A percentile compares a stretch with the other conserved stretches of the same genome.
phyloP scores from a whole-genome alignment of 1,140 invertebrate species.

The Teleopsis dalmanni region DNA sequence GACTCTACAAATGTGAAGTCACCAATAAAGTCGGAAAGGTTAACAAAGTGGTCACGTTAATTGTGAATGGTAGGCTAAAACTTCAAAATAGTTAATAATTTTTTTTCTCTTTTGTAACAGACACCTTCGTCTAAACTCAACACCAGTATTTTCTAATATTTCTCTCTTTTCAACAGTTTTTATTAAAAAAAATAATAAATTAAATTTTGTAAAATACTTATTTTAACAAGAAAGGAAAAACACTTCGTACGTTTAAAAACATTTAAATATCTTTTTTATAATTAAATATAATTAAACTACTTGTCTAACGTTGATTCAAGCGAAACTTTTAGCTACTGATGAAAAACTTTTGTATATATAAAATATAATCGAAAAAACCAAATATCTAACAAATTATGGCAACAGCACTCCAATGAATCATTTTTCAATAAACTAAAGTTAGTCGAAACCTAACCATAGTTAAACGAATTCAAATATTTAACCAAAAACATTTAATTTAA shows the following conservation, averaged over 20 bases:
- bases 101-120: background rate
- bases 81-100: background rate
- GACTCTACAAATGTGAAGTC: slow-evolving; percentile 73
- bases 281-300: no score
- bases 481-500: background rate
- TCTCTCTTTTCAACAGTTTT: background rate
- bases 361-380: background rate
- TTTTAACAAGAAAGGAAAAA: slow-evolving; percentile 5
- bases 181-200: background rate
- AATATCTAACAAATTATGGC: no score
- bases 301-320: no score
- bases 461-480: background rate
- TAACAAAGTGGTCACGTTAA: slow-evolving; percentile 57
- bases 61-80: slow-evolving; percentile 59
- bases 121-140: background rate
- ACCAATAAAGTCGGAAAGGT: slow-evolving; percentile 65
- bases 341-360: slow-evolving; percentile 2
- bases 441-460: background rate
- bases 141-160: background rate
- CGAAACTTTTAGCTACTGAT: no score
- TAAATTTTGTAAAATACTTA: slow-evolving; percentile 4
- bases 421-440: background rate
- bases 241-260: background rate
- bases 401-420: no score
- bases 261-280: background rate